Percentiles rank a stretch among this genome's conserved stretches.
Conservation (phyloP, 2,113 vertebrate genomes). For the Rhineura floridana region DNA sequence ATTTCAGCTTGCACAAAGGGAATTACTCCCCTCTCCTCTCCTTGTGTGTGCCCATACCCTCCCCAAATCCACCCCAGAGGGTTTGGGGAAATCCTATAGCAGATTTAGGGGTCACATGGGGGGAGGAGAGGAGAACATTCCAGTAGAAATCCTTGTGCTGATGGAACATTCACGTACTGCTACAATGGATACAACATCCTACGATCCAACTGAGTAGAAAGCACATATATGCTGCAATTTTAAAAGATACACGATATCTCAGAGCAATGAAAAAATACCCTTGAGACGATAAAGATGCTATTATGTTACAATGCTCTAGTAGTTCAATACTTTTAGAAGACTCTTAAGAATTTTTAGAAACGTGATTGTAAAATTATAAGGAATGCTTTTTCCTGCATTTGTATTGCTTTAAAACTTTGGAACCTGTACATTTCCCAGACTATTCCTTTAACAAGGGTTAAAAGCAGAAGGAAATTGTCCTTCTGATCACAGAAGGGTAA, state of each 20-base stretch:
- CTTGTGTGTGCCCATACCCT: too few species aligned
- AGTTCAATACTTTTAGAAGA: slow-evolving; percentile 25
- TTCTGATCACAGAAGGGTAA: background rate
- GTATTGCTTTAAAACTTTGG: background rate
- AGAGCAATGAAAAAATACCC: slow-evolving; percentile 38
- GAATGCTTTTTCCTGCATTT: background rate
- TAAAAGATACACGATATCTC: slow-evolving; percentile 25
- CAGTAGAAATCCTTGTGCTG: too few species aligned
- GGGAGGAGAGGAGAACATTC: too few species aligned
- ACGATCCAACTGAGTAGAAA: slow-evolving; percentile 30
- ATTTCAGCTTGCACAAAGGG: too few species aligned
- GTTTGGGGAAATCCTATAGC: too few species aligned
- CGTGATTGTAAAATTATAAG: background rate
- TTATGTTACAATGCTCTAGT: slow-evolving; percentile 11
- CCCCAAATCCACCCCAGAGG: too few species aligned
- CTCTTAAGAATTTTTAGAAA: slow-evolving; percentile 10
- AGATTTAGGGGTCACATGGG: too few species aligned
- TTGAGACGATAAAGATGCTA: slow-evolving; percentile 17
- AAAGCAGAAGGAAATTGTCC: background rate
- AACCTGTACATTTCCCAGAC: slow-evolving; percentile 13
- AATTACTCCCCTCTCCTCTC: too few species aligned
- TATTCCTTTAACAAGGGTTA: background rate
- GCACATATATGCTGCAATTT: slow-evolving; percentile 27
- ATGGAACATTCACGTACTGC: too few species aligned
- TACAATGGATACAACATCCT: too few species aligned